Base-by-base conservation (phyloP, 2,113 vertebrate species). In the Conger conger region DNA sequence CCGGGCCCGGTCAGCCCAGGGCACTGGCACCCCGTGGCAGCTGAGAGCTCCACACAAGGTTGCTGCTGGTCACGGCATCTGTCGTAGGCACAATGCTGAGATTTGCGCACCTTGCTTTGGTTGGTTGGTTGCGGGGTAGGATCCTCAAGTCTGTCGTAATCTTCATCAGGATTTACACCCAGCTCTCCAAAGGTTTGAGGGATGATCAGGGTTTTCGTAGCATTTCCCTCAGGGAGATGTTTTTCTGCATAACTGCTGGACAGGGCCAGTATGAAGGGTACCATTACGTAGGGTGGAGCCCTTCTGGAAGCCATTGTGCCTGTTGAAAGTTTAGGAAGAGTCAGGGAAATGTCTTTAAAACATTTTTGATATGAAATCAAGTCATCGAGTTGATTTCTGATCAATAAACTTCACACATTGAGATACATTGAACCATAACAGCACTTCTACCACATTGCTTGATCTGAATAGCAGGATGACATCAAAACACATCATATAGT, bases 21-120 rank as follows among this genome's bases (percentile, higher is more conserved):
- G 86, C 95, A 96, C 50, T 60, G 68, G 87, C 95, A 96, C 37
- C 81, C 33, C 0, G 30, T 85, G 3, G 30, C 0, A 9, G 0
- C 0, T 0, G 6, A 0, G 0, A 94, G 88, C 0, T 54, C 4
- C 1, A 0, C 0, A 73, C 95, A 96, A 11, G 92, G 45, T 0
- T 1, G 35, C 87, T 94, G 90, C 54, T 35, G 20, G 45, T 95
- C 93, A 0, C 73, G 45, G 27, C 95, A 96, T 40, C 54, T 20
- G 36, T 94, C 45, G 38, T 93, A 94, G 53, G 91, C 16, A 23
- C 95, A 96, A 0, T 0, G 42, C 23, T 57, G 0, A 3, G 0
- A 0, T 0, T 0, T 8, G 1, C 17, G 0, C 2, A 0, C 0
- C 0, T 0, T 0, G 45, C 79, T 27, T 54, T 0, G 20, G 0